A percentile compares a stretch with the other conserved stretches of the same genome.
phyloP scores from a whole-genome alignment of 2,888 invertebrate species.

The Drosophila kokeensis region DNA sequence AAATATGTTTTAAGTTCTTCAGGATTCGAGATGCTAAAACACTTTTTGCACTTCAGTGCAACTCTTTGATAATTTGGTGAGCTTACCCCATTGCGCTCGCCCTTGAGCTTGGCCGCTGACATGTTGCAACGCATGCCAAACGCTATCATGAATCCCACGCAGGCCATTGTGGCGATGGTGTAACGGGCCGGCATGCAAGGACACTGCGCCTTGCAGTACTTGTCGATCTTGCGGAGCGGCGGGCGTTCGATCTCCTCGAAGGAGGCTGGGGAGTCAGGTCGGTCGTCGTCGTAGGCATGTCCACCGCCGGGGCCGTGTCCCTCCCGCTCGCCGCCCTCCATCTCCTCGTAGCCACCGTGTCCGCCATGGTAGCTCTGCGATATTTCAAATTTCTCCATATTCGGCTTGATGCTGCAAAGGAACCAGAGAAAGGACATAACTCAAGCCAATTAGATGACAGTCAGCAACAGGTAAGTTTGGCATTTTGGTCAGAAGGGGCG shows the following conservation, averaged over 20 bases:
- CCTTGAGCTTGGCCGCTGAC: slow-evolving; percentile 97
- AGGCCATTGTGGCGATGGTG: slow-evolving; percentile 94
- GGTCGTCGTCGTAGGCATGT: slow-evolving; percentile 86
- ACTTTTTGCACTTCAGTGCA: background rate
- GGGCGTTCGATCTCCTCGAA: slow-evolving; percentile 94
- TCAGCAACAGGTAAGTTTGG: slow-evolving; percentile 47
- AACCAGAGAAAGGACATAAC: slow-evolving; percentile 44
- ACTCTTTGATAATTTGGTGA: background rate
- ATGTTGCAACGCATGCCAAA: slow-evolving; percentile 99
- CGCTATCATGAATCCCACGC: slow-evolving; percentile 96
- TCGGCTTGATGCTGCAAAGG: slow-evolving; percentile 75
- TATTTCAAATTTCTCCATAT: slow-evolving; percentile 83
- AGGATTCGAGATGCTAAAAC: too few species aligned
- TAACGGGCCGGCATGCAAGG: slow-evolving; percentile 93
- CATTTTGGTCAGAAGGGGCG: slow-evolving; percentile 50
- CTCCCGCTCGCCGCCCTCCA: slow-evolving; percentile 82
- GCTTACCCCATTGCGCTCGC: slow-evolving; percentile 88
- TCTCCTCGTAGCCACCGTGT: slow-evolving; percentile 83
- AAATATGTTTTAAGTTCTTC: too few species aligned
- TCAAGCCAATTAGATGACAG: slow-evolving; percentile 67
- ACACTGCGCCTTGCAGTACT: slow-evolving; percentile 94
- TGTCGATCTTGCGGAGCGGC: slow-evolving; percentile 93
- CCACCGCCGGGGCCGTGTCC: slow-evolving; percentile 82
- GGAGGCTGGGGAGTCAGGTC: slow-evolving; percentile 90
- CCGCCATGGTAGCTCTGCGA: slow-evolving; percentile 83